Base-by-base conservation (phyloP, 2,797 vertebrate genomes). In the Sylvia borin region DNA sequence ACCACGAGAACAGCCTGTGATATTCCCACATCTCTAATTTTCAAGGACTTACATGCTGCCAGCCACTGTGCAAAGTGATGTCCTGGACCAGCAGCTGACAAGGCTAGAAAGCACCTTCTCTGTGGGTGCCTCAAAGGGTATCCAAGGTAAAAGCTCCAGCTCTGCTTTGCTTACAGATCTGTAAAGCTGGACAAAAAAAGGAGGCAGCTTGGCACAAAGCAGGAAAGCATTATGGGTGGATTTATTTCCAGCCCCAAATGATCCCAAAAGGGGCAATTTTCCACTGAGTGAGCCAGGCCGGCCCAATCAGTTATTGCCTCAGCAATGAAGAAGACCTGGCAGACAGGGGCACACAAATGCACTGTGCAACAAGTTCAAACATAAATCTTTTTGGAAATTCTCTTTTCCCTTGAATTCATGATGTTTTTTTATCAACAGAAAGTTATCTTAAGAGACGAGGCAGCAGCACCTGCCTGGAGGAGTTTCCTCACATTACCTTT, bases 381-480 rank as follows among this genome's bases (percentile, higher is more conserved):
- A 62, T 84, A 92, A 65, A 81, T 73, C 74, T 48, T 79, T 67
- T 62, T n/a, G 25, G 82, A 92, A 94, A 80, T 80, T 75, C 31
- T 58, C 42, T 85, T 87, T 80, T 87, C 50, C 47, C 24, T 91
- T 94, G 4, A 1, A 53, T 90, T 92, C 68, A 53, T 54, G 73
- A 67, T 72, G 51, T 17, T 81, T 92, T 94, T 94, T 84, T 93
- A 83, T 96, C 91, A 91, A 12, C 0, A 0, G n/a, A 58, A 86
- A 94, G 89, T 86, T 93, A 96, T 95, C 78, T 90, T 62, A 88
- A 51, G 76, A 93, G 92, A 81, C 53, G 77, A 90, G 88, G 73
- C 73, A 85, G 77, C 54, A 94, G 91, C 48, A 81, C 48, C 70
- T 91, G 91, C 90, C 87, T 91, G 47, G 66, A 81, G 95, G 79